These are phyloP conservation scores for Equus przewalskii DNA, from an alignment of 2,113 vertebrate species.

Conservation along the genomic window DNA sequence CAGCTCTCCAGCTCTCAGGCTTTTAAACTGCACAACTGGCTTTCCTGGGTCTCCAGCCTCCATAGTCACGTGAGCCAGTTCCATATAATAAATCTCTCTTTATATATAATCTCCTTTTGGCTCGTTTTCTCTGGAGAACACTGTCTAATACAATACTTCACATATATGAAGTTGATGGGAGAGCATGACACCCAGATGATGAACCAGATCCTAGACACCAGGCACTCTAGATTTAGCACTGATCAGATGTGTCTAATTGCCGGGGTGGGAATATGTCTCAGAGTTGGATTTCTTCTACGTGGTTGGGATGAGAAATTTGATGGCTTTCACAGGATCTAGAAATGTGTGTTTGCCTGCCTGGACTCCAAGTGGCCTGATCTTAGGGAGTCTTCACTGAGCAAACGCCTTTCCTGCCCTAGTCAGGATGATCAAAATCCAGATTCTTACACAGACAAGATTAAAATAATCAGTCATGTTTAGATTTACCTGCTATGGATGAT, in stretches of 20 bases:
- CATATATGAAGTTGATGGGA: neutral
- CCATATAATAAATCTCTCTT: neutral
- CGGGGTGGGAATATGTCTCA: neutral
- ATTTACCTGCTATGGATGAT: neutral
- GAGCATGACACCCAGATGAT: neutral
- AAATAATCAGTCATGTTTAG: neutral
- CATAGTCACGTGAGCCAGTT: neutral
- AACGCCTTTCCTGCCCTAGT: neutral
- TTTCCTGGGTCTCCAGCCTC: neutral
- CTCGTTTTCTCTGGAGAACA: neutral
- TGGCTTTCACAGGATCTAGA: neutral
- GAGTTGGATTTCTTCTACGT: neutral
- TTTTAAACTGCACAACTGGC: neutral
- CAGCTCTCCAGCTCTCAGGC: neutral
- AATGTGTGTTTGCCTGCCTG: neutral
- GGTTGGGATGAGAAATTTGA: neutral
- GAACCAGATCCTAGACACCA: neutral
- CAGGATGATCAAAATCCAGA: neutral
- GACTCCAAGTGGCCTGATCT: neutral
- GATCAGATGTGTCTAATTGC: neutral
- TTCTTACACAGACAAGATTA: neutral
- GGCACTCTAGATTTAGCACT: neutral
- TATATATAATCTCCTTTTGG: neutral
- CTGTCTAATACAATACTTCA: neutral
- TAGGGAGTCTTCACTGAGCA: neutral